Conservation (phyloP, 35 echinoderm and acorn worm species). For the Ptychodera flava region DNA sequence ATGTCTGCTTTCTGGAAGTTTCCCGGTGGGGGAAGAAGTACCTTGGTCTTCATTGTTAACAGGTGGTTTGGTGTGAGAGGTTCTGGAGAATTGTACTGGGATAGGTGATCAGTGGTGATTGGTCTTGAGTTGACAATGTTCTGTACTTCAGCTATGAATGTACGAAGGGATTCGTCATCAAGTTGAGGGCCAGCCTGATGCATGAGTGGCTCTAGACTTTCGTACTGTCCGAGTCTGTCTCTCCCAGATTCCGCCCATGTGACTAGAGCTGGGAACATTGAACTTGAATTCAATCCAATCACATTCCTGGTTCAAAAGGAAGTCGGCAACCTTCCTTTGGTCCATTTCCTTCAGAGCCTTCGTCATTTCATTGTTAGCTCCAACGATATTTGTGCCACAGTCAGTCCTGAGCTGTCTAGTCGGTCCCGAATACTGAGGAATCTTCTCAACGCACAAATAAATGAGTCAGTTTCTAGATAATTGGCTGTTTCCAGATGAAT, state of each 20-base stretch:
- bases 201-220: not conserved
- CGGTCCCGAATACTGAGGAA: conserved; percentile 19
- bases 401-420: conserved; percentile 31
- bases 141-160: conserved; percentile 1
- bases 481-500: conserved; percentile 20
- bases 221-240: conserved; percentile 5
- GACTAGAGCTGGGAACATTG: conserved; percentile 55
- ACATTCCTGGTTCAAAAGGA: conserved; percentile 35
- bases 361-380: conserved; percentile 38
- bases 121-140: conserved; percentile 12
- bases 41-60: conserved; percentile 52
- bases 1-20: conserved; percentile 12
- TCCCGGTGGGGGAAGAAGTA: conserved; percentile 67
- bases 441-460: not conserved
- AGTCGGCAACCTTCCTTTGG: conserved; percentile 23
- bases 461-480: not conserved
- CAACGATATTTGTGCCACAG: conserved; percentile 57
- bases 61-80: conserved; percentile 77
- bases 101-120: not conserved
- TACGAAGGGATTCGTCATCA: not conserved
- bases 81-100: conserved; percentile 20
- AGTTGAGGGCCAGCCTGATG: not conserved
- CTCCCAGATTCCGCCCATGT: conserved; percentile 24
- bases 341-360: conserved; percentile 24
- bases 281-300: conserved; percentile 60